Percentiles rank a stretch among this genome's conserved stretches.
Evolutionary conservation across 2,113 vertebrate genomes (phyloP).

Genomic region (Austrofundulus limnaeus): DNA sequence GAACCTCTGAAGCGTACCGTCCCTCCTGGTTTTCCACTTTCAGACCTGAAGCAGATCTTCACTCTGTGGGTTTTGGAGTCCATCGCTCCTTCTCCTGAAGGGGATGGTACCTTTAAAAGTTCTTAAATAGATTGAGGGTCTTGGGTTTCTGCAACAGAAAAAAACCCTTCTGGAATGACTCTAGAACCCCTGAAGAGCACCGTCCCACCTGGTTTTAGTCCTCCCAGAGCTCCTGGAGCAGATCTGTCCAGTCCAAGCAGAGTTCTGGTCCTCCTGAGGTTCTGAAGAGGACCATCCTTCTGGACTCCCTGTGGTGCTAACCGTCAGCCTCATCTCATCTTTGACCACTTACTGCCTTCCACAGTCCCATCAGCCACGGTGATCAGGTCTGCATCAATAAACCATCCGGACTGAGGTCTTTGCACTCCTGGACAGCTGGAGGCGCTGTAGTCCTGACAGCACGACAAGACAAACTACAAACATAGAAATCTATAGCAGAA

Average conservation of each 20-base stretch:
- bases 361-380: slow-evolving; percentile 48
- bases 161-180: neutral
- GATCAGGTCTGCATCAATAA: slow-evolving; percentile 35
- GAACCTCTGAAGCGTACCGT: no score
- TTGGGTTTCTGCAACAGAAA: neutral
- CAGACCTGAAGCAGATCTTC: no score
- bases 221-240: neutral
- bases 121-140: neutral
- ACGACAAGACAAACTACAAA: slow-evolving; percentile 26
- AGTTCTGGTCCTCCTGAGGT: slow-evolving; percentile 8
- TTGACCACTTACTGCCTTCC: slow-evolving; percentile 69
- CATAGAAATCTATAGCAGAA: slow-evolving; percentile 49
- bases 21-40: no score
- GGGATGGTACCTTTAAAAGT: neutral
- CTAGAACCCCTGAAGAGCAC: neutral
- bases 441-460: slow-evolving; percentile 27
- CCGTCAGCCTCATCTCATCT: slow-evolving; percentile 54
- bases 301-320: slow-evolving; percentile 77
- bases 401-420: slow-evolving; percentile 51
- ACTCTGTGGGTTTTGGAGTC: no score
- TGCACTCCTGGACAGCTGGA: slow-evolving; percentile 60
- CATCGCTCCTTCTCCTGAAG: neutral
- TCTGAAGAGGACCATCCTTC: slow-evolving; percentile 46
- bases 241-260: neutral
- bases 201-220: neutral